These are phyloP conservation scores for Parapsyche elsis DNA, from an alignment of 1,140 invertebrate species.

Conservation along the genomic window DNA sequence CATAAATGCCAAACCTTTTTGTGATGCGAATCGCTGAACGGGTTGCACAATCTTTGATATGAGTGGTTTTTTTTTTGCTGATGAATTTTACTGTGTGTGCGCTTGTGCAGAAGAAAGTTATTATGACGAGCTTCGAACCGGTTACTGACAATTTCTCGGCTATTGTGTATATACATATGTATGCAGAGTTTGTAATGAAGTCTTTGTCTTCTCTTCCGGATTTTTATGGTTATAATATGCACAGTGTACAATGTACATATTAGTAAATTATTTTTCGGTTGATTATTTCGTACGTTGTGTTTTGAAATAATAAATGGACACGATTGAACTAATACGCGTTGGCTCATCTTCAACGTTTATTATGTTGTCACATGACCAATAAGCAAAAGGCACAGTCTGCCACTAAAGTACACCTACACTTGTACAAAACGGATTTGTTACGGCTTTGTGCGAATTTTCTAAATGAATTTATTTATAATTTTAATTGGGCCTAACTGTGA, in stretches of 20 bases:
- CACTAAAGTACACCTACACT: background rate
- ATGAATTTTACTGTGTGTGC: no score
- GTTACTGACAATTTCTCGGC: background rate
- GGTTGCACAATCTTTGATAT: constrained; percentile 6
- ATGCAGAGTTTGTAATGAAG: background rate
- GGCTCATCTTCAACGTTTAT: constrained; percentile 26
- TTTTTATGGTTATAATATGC: background rate
- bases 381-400: background rate
- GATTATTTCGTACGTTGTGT: no score
- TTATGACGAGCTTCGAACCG: background rate
- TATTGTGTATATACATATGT: background rate
- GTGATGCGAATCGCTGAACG: background rate
- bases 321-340: background rate
- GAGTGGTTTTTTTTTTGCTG: background rate
- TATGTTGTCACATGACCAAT: constrained; percentile 22
- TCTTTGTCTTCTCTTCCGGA: background rate
- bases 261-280: no score
- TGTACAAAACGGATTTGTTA: background rate
- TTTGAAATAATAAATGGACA: no score
- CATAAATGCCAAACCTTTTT: constrained; percentile 15
- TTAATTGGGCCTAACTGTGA: background rate
- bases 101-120: background rate
- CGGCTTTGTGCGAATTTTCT: background rate
- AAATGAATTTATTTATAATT: no score
- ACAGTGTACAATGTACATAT: no score